Conservation (phyloP, 2,113 vertebrate species). For the Mesoclemmys tuberculata region DNA sequence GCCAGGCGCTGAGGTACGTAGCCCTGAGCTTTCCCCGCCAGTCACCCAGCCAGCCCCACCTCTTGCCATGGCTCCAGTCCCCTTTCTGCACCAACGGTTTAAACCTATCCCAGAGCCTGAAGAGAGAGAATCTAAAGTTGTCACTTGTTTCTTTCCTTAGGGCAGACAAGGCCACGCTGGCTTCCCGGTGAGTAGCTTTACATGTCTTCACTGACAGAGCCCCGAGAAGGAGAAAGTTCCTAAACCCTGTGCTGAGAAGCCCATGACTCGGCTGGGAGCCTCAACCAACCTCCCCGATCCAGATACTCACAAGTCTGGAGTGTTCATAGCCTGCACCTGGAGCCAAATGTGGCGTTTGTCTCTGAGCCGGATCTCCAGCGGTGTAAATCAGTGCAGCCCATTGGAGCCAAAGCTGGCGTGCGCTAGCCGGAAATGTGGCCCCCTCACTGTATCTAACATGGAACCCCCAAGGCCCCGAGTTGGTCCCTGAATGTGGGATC, state of each 20-base stretch:
- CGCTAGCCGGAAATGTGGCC: background rate
- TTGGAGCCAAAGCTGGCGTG: background rate
- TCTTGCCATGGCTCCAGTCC: background rate
- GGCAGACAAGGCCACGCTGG: slow-evolving; percentile 9
- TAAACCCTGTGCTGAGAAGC: background rate
- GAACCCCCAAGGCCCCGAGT: no score
- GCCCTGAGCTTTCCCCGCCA: fast-evolving
- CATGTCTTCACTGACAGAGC: no score
- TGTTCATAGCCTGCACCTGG: background rate
- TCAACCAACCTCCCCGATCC: background rate
- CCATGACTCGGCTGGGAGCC: background rate
- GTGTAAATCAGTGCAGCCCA: background rate
- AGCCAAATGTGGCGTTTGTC: background rate
- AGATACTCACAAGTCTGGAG: background rate
- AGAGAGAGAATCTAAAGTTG: background rate
- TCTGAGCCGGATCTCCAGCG: background rate
- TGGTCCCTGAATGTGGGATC: no score
- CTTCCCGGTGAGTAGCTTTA: slow-evolving; percentile 55
- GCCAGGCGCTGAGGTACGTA: slow-evolving; percentile 70
- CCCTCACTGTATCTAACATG: background rate
- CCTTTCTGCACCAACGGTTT: background rate
- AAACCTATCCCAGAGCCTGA: background rate
- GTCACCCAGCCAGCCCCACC: background rate
- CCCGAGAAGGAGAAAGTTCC: background rate
- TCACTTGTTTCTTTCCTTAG: slow-evolving; percentile 41